Percentiles rank a stretch among this genome's conserved stretches.
phyloP scores from a whole-genome alignment of 2,113 vertebrate species.

The Nothocercus nigrocapillus region DNA sequence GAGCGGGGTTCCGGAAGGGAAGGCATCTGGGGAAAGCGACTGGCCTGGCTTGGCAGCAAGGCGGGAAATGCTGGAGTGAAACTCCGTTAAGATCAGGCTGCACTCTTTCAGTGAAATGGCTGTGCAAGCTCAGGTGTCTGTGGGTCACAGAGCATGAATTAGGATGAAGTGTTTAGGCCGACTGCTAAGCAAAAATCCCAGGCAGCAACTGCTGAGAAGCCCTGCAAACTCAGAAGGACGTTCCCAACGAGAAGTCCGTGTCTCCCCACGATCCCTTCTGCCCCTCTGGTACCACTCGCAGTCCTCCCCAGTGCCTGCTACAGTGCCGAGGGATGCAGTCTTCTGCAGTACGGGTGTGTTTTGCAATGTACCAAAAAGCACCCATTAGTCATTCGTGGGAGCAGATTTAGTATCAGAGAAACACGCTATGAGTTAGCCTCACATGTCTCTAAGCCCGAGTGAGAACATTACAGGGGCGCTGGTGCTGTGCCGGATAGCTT shows the following conservation, averaged over 20 bases:
- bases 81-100: neutral
- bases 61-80: neutral
- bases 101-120: neutral
- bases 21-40: neutral
- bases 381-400: neutral
- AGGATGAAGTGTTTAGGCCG: neutral
- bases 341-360: neutral
- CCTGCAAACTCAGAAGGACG: neutral
- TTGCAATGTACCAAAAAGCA: neutral
- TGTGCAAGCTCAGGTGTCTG: accelerated
- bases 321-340: neutral
- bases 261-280: accelerated
- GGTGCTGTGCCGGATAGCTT: neutral
- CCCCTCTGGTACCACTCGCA: accelerated
- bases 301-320: neutral
- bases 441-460: neutral
- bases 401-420: neutral
- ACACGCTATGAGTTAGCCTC: neutral
- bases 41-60: neutral
- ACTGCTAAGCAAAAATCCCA: neutral
- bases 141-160: neutral
- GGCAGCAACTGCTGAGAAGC: neutral
- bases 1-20: neutral
- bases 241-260: neutral
- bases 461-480: neutral